Evolutionary conservation across 1,140 invertebrate species (phyloP), one percentile per base, ranked within the genome.

Genomic region (Proales similis): DNA sequence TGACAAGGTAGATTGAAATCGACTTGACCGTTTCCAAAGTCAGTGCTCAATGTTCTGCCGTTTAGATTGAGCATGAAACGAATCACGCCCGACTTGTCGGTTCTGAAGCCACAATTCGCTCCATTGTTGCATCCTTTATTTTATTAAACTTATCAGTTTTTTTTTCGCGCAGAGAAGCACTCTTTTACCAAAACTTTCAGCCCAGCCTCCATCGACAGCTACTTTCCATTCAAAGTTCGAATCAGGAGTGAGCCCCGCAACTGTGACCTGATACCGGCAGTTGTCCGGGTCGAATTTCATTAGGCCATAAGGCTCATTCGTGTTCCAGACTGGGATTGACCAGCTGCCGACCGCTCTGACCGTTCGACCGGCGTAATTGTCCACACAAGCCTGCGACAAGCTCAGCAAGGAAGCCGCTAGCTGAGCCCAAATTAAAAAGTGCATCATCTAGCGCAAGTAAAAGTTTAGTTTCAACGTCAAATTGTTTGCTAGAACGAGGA

Each of bases 71-170:
- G 29, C 7, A 26, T 61, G 26, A 61, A 45, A 17, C 39, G 39
- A 46, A 61, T 45, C 11, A 17, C 57, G 17, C 57, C 57, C 5
- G 36, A 12, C 14, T 12, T 12, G 38, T 45, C 57, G 3, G 39
- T 61, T 7, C 26, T 61, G 27, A 61, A 61, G 20, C n/a, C 11
- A 61, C 57, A 61, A 32, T 61, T 27, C 6, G 39, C 20, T 33
- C 57, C 57, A 39, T 61, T 61, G 47, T 33, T 46, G 19, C 57
- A 61, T 4, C 57, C 49, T 57, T 48, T 48, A 39, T 5, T n/a
- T 0, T 20, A 49, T 32, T 30, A 27, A 4, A 48, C 29, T 26
- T 2, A 17, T 47, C 30, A 24, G 30, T 27, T 7, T n/a, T n/a
- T n/a, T n/a, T n/a, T n/a, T n/a, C n/a, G n/a, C n/a, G n/a, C n/a